phyloP scores from a whole-genome alignment of 2,888 invertebrate genomes.

The Peribatodes rhomboidaria region DNA sequence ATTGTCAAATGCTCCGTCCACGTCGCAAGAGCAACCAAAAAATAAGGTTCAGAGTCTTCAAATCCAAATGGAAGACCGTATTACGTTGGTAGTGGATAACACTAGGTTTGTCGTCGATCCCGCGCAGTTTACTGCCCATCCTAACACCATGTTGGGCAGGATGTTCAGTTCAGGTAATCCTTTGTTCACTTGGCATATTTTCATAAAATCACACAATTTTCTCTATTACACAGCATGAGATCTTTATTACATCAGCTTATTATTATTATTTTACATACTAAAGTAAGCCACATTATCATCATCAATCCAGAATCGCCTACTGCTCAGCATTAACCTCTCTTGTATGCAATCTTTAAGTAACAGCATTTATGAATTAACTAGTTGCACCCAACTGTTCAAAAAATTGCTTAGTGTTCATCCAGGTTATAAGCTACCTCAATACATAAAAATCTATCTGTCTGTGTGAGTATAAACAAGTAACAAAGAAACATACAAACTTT shows the following conservation, averaged over 20 bases:
- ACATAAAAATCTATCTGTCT: too few relatives aligned
- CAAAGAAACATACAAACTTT: too few relatives aligned
- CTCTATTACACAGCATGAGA: too few relatives aligned
- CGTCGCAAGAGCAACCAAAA: constrained; percentile 71
- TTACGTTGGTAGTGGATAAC: constrained; percentile 98
- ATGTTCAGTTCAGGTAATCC: constrained; percentile 95
- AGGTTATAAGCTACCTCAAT: too few relatives aligned
- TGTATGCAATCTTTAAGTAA: too few relatives aligned
- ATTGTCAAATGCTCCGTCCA: constrained; percentile 64
- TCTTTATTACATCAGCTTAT: background rate
- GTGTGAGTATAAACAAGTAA: too few relatives aligned
- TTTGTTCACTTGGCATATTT: background rate
- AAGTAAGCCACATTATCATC: background rate
- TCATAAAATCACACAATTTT: too few relatives aligned
- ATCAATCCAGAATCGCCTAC: too few relatives aligned
- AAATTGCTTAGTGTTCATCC: too few relatives aligned
- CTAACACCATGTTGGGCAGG: constrained; percentile 99
- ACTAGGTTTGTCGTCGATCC: constrained; percentile 96
- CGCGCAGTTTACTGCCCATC: constrained; percentile 96
- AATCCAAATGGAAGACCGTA: constrained; percentile 89
- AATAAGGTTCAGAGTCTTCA: constrained; percentile 64
- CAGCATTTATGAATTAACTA: too few relatives aligned
- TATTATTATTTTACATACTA: background rate
- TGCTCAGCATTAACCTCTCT: too few relatives aligned
- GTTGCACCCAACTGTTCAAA: too few relatives aligned